A percentile compares a stretch with the other conserved stretches of the same genome.
Conservation (phyloP, 2,888 invertebrate species). For the Tanytarsus gracilentus region DNA sequence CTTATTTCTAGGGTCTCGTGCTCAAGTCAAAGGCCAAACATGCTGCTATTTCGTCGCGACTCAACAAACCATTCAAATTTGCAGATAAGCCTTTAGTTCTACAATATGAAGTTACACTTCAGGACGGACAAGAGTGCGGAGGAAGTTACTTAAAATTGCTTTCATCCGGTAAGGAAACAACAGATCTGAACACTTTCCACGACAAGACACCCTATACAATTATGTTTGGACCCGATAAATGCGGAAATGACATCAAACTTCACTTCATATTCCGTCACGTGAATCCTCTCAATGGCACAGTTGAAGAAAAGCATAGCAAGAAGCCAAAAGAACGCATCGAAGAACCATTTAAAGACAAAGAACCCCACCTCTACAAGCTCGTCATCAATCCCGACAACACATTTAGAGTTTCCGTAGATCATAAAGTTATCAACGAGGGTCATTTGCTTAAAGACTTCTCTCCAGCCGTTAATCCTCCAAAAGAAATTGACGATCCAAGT, state of each 20-base stretch:
- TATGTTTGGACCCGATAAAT: constrained; percentile 99
- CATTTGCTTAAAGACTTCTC: constrained; percentile 80
- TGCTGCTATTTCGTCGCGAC: constrained; percentile 77
- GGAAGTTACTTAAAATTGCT: constrained; percentile 95
- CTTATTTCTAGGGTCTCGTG: too few relatives aligned
- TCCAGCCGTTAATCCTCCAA: constrained; percentile 90
- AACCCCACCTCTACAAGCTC: constrained; percentile 79
- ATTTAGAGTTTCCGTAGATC: constrained; percentile 74
- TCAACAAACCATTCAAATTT: constrained; percentile 76
- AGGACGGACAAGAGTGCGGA: constrained; percentile 97
- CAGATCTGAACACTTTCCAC: constrained; percentile 72
- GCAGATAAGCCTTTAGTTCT: constrained; percentile 72
- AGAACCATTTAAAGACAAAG: constrained; percentile 83
- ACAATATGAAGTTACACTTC: constrained; percentile 87
- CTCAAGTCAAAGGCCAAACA: constrained; percentile 93
- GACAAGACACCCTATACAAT: constrained; percentile 97
- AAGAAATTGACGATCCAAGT: constrained; percentile 85
- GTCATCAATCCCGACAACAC: constrained; percentile 69
- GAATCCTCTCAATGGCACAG: constrained; percentile 82
- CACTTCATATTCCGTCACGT: constrained; percentile 88
- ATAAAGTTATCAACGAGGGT: constrained; percentile 74
- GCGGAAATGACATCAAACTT: constrained; percentile 91
- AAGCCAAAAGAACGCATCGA: constrained; percentile 78
- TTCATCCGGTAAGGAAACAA: constrained; percentile 57
- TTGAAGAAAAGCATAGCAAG: constrained; percentile 93